phyloP scores from a whole-genome alignment of 2,797 vertebrate species.

The Danio aesculapii region DNA sequence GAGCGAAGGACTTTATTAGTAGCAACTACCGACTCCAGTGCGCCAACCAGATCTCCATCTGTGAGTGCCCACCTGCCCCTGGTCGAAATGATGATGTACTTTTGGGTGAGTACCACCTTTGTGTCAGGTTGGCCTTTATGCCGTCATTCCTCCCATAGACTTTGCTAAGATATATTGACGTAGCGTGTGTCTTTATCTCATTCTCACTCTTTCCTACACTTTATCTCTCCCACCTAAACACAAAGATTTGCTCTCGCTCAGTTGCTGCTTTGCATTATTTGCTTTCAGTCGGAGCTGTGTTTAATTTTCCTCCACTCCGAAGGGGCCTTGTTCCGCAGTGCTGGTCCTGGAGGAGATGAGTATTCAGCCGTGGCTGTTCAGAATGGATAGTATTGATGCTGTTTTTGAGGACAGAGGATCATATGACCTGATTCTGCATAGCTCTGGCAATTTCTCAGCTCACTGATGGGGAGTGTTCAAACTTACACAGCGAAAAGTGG shows the following conservation, averaged over 20 bases:
- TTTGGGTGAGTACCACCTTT: slow-evolving; percentile 69
- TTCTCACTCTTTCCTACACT: slow-evolving; percentile 22
- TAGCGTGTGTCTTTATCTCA: slow-evolving; percentile 20
- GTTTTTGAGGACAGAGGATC: slow-evolving; percentile 55
- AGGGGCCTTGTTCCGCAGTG: slow-evolving; percentile 58
- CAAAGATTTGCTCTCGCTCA: slow-evolving; percentile 19
- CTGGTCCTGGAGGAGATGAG: slow-evolving; percentile 54
- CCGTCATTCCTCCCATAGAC: slow-evolving; percentile 31
- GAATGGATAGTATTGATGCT: slow-evolving; percentile 62
- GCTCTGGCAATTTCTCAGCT: slow-evolving; percentile 60
- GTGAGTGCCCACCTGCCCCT: slow-evolving; percentile 55
- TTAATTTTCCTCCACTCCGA: slow-evolving; percentile 51
- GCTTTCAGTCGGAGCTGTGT: slow-evolving; percentile 41
- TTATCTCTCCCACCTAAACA: slow-evolving; percentile 51
- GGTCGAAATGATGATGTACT: slow-evolving; percentile 74
- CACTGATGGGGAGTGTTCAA: slow-evolving; percentile 57
- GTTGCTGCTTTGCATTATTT: slow-evolving; percentile 37
- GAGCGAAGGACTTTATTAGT: slow-evolving; percentile 56
- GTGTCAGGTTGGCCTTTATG: slow-evolving; percentile 45
- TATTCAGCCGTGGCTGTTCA: slow-evolving; percentile 54
- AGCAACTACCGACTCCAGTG: slow-evolving; percentile 16
- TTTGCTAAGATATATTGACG: slow-evolving; percentile 23
- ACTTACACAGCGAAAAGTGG: slow-evolving; percentile 41
- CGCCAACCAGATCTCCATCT: slow-evolving; percentile 45
- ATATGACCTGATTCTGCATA: slow-evolving; percentile 60